phyloP scores from a whole-genome alignment of 2,797 vertebrate species.

The Bucorvus abyssinicus region DNA sequence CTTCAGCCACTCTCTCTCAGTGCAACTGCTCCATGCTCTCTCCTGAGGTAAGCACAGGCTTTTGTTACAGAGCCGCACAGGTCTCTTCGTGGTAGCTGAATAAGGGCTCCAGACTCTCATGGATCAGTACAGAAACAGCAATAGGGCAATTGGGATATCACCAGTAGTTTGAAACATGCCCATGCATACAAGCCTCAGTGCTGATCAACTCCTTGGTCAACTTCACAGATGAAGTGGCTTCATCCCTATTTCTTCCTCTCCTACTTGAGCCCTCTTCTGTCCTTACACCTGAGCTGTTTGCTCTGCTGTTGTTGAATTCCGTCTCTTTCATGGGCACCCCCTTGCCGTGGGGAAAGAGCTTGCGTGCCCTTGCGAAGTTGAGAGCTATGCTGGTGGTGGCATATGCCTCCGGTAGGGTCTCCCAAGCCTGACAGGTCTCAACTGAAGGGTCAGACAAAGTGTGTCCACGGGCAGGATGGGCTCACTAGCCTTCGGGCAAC shows the following conservation, averaged over 20 bases:
- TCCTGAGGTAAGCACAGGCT: not conserved
- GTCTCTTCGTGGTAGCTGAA: not conserved
- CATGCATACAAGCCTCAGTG: too few species aligned
- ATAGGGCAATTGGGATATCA: accelerated
- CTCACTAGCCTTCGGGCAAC: too few species aligned
- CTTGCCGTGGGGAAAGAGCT: too few species aligned
- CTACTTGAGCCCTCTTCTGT: not conserved
- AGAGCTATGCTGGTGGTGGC: too few species aligned
- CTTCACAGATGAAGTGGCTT: not conserved
- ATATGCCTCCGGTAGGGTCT: too few species aligned
- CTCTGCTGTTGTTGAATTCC: not conserved
- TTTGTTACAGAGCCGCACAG: not conserved
- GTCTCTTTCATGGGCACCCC: too few species aligned
- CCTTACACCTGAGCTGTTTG: not conserved
- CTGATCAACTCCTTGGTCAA: not conserved
- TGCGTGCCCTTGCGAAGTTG: too few species aligned
- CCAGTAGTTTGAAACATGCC: accelerated
- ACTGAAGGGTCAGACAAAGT: too few species aligned
- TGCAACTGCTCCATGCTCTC: accelerated
- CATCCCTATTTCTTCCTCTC: not conserved
- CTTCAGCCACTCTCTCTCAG: not conserved
- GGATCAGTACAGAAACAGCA: not conserved
- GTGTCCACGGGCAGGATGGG: too few species aligned
- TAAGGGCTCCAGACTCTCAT: accelerated
- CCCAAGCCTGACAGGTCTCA: too few species aligned